Evolutionary conservation across 1,140 invertebrate species (phyloP), one percentile per base, ranked within the genome.

Genomic region (Probaryconus sp.): DNA sequence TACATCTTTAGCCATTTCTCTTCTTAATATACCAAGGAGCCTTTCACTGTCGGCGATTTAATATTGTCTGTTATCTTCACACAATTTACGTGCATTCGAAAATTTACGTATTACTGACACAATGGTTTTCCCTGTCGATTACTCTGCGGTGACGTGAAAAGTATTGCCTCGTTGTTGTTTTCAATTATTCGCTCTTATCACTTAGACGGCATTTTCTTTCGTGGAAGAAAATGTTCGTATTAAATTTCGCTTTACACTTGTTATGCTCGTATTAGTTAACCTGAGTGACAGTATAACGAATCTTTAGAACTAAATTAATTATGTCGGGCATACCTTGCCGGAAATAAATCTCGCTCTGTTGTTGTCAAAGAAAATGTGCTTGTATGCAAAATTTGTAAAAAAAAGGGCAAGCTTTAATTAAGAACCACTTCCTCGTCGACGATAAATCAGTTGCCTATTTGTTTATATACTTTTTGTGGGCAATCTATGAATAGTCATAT

Each of bases 1-100:
- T 84, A 83, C 79, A 86, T 87, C 83, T 83, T 84, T 75, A 67
- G 63, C 45, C 74, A 83, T 81, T 84, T 79, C 83, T 68, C 81
- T 79, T 83, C 81, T 85, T 88, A 87, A 88, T 88, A 88, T 88
- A 86, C 76, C 58, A 35, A 18, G 20, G 35, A 48, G 80, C 85
- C 86, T 88, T 88, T 88, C 86, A 88, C 86, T 85, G 80, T 79
- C 75, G 78, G 43, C 35, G 69, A 68, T 74, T 61, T 76, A 55
- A 79, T 82, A 81, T 83, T 74, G 80, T 81, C 74, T 70, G 38
- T 64, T 60, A 53, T 73, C 61, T 75, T 65, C 17, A 48, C 14
- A 50, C 16, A 33, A 56, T 35, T 67, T 5, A 28, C 43, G 6
- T 30, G 30, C 9, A 33, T n/a, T n/a, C n/a, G 30, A 55, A 71